Percentiles rank a stretch among this genome's conserved stretches.
Evolutionary conservation across 2,888 invertebrate species (phyloP).

Genomic region (Coelopa pilipes): DNA sequence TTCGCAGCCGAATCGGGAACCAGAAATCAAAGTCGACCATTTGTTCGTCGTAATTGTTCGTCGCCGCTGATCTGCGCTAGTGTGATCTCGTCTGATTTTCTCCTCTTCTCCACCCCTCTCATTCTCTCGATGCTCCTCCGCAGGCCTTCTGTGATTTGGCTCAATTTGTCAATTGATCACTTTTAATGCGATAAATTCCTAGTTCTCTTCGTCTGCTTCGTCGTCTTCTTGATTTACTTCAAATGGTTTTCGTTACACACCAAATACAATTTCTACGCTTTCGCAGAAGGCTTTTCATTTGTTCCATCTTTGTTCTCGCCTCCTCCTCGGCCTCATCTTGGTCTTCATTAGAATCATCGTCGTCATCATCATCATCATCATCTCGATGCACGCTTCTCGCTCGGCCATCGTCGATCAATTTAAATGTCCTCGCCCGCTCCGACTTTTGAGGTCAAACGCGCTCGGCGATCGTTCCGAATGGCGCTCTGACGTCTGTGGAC

Average conservation of each 20-base stretch:
- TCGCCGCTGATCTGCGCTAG: not conserved
- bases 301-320: not conserved
- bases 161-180: conserved; percentile 22
- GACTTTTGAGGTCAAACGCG: conserved; percentile 17
- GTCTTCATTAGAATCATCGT: not conserved
- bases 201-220: not conserved
- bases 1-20: too few species aligned
- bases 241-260: not conserved
- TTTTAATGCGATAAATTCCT: conserved; percentile 19
- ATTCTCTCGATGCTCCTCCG: not conserved
- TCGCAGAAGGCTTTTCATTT: not conserved
- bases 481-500: conserved; percentile 18
- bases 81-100: conserved; percentile 1
- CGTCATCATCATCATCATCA: conserved; percentile 26
- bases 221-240: not conserved
- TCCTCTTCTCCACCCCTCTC: not conserved
- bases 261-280: not conserved
- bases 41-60: too few species aligned
- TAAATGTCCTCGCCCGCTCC: conserved; percentile 22
- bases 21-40: too few species aligned
- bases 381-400: conserved; percentile 56
- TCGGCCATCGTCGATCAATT: conserved; percentile 21
- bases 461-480: not conserved
- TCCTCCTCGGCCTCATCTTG: too few species aligned
- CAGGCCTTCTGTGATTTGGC: not conserved